Percentiles rank a stretch among this genome's conserved stretches.
These are phyloP conservation scores for Mesembrinibis cayennensis DNA, from an alignment of 2,113 vertebrate species.

Conservation along the genomic window DNA sequence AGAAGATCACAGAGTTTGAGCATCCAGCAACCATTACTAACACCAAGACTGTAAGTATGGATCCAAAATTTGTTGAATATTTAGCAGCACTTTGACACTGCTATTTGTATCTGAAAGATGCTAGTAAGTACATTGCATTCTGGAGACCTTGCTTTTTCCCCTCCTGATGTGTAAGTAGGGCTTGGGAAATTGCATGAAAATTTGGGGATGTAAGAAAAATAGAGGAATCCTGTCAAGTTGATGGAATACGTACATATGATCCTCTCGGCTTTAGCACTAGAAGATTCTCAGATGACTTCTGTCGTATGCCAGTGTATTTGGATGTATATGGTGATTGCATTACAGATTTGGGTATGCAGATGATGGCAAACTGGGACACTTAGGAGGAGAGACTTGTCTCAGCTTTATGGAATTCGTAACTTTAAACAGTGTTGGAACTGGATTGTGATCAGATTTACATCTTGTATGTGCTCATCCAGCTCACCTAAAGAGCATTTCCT, in stretches of 20 bases:
- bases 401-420: background rate
- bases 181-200: background rate
- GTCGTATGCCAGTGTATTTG: background rate
- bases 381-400: background rate
- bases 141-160: background rate
- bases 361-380: background rate
- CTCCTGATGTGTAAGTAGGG: background rate
- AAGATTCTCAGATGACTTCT: background rate
- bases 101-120: background rate
- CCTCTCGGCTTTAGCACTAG: background rate
- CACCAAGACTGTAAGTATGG: slow-evolving; percentile 81
- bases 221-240: background rate
- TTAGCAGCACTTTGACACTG: background rate
- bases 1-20: slow-evolving; percentile 85
- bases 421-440: background rate
- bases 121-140: background rate
- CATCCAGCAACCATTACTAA: slow-evolving; percentile 79
- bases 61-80: background rate
- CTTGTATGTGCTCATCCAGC: background rate
- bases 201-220: background rate
- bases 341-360: background rate
- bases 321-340: background rate
- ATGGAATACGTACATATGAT: fast-evolving
- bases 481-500: background rate
- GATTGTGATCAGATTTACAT: background rate